Conservation (phyloP, 2,113 vertebrate species). For the Eubucco bourcierii region DNA sequence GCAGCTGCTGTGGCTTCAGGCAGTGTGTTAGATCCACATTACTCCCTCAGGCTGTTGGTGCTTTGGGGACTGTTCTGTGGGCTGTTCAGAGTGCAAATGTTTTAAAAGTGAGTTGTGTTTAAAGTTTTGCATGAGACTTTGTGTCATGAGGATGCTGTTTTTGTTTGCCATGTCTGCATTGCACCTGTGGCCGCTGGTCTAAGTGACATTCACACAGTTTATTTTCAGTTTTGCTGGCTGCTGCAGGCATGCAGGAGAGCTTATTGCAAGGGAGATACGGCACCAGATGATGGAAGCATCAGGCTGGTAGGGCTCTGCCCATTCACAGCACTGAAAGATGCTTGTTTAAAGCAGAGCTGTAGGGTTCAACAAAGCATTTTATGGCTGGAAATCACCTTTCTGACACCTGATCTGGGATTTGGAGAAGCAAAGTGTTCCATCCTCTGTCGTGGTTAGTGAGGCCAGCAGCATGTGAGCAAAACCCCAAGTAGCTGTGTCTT, state of each 20-base stretch:
- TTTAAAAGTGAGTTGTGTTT: background rate
- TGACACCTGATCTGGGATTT: background rate
- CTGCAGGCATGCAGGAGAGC: background rate
- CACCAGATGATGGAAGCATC: background rate
- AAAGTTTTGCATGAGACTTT: background rate
- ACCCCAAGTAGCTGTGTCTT: background rate
- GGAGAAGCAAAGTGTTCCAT: background rate
- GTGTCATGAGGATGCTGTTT: background rate
- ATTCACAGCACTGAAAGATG: background rate
- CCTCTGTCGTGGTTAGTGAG: background rate
- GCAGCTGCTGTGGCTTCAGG: constrained; percentile 26
- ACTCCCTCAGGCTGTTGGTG: background rate
- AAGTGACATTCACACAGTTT: accelerated
- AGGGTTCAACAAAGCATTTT: background rate
- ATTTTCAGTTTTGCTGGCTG: background rate
- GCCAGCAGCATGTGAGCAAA: background rate
- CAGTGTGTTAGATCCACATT: background rate
- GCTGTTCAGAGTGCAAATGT: background rate
- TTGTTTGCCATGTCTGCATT: background rate
- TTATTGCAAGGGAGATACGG: background rate
- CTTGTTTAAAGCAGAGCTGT: background rate
- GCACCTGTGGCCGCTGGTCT: background rate
- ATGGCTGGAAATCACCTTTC: background rate
- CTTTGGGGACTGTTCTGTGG: background rate
- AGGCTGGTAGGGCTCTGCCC: background rate